Base-by-base conservation (phyloP, 2,797 vertebrate species). In the Cirrhinus mrigala region DNA sequence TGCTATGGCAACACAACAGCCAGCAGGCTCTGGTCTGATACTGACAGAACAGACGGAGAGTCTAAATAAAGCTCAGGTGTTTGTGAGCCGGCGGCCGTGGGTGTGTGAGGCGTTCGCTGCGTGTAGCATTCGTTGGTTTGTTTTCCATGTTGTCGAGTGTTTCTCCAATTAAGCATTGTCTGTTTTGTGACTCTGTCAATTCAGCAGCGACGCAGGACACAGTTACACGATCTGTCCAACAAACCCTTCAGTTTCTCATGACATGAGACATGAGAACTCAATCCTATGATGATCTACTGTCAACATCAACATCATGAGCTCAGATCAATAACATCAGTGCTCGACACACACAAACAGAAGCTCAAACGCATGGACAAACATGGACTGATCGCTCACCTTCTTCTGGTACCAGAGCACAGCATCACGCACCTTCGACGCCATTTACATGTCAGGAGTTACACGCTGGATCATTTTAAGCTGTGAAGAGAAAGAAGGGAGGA, bases 371-470 rank as follows among this genome's bases (percentile, higher is more conserved):
- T 68, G 16, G 56, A 54, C 4, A 37, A 9, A 77, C 7, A 76
- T 3, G 20, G 52, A 71, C 5, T 0, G 4, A 20, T 52, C 5
- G 0, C 97, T 97, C 96, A 99, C 98, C 97, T 99, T 99, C 93
- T 99, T 99, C 95, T 99, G 98, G 96, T 99, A 99, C 98, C 98
- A 99, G 92, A 99, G 97, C 95, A 99, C 98, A 93, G 98, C 98
- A 98, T 99, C 98, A 94, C 98, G 97, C 91, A 99, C 98, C 97
- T 96, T 99, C 94, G 97, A 99, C 95, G 98, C 98, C 98, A 99
- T 99, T 97, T 98, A 99, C 97, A 95, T 96, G 94, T 95, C 94
- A 91, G 92, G 93, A 92, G 93, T 97, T 95, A 95, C 79, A 90
- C 94, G 92, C 92, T 93, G 94, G 91, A 93, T 95, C 97, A 99